A percentile compares a stretch with the other conserved stretches of the same genome.
Conservation (phyloP, 2,797 vertebrate species). For the Siniperca undulata region DNA sequence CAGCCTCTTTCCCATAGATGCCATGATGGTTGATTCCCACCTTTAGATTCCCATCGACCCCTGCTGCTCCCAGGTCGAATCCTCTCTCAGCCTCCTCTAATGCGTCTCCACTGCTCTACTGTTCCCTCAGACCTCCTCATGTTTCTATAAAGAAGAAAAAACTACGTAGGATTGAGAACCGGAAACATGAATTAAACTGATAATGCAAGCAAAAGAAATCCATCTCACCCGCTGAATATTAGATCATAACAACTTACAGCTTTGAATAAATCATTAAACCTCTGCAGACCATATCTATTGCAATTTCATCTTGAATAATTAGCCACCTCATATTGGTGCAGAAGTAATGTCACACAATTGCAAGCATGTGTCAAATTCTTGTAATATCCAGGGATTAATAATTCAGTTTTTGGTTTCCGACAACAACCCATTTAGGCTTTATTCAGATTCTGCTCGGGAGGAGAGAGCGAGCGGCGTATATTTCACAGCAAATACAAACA, state of each 20-base stretch:
- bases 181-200: conserved; percentile 77
- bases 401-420: conserved; percentile 57
- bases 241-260: conserved; percentile 76
- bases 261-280: conserved; percentile 80
- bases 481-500: conserved; percentile 67
- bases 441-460: conserved; percentile 48
- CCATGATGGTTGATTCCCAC: conserved; percentile 60
- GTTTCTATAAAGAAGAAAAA: conserved; percentile 46
- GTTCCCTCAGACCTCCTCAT: conserved; percentile 71
- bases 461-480: conserved; percentile 26
- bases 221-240: conserved; percentile 75
- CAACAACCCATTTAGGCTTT: conserved; percentile 60
- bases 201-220: conserved; percentile 75
- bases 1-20: conserved; percentile 60
- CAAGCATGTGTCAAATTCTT: conserved; percentile 64
- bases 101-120: conserved; percentile 55
- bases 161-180: conserved; percentile 68
- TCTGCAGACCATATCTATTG: conserved; percentile 62
- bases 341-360: conserved; percentile 70
- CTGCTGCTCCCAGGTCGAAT: conserved; percentile 63
- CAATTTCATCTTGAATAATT: conserved; percentile 76
- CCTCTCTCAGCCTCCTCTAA: conserved; percentile 55
- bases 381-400: conserved; percentile 70
- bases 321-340: conserved; percentile 43
- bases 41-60: conserved; percentile 69